Percentiles rank a stretch among this genome's conserved stretches.
Conservation (phyloP, 2,797 vertebrate species). For the Netta rufina region DNA sequence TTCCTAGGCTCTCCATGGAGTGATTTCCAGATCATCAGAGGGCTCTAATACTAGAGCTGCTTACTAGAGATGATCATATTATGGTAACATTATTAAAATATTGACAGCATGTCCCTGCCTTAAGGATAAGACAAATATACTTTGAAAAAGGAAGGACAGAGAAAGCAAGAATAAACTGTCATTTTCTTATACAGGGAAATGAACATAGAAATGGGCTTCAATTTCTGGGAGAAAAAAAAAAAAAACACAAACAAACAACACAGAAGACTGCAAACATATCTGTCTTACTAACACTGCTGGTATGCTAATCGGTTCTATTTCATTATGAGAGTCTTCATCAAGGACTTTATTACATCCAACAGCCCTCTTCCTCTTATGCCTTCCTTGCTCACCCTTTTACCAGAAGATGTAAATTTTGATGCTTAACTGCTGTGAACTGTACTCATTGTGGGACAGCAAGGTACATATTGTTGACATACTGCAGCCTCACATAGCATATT, state of each 20-base stretch:
- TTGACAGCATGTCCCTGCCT: not conserved
- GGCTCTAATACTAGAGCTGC: not conserved
- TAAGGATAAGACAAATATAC: not conserved
- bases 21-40: not conserved
- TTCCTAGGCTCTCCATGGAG: not conserved
- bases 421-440: not conserved
- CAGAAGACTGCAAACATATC: rapidly evolving
- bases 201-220: not conserved
- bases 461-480: not conserved
- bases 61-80: not conserved
- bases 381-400: not conserved
- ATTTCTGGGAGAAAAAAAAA: not conserved
- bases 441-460: not conserved
- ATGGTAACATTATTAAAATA: not conserved
- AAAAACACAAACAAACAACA: no score
- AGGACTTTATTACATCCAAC: not conserved
- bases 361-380: not conserved
- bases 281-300: not conserved
- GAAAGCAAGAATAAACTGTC: not conserved
- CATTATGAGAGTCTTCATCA: not conserved
- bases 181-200: not conserved
- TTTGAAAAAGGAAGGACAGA: not conserved
- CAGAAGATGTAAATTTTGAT: not conserved
- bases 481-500: not conserved
- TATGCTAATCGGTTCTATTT: not conserved